A percentile compares a stretch with the other conserved stretches of the same genome.
Conservation (phyloP, 2,797 vertebrate genomes). For the Picus viridis region DNA sequence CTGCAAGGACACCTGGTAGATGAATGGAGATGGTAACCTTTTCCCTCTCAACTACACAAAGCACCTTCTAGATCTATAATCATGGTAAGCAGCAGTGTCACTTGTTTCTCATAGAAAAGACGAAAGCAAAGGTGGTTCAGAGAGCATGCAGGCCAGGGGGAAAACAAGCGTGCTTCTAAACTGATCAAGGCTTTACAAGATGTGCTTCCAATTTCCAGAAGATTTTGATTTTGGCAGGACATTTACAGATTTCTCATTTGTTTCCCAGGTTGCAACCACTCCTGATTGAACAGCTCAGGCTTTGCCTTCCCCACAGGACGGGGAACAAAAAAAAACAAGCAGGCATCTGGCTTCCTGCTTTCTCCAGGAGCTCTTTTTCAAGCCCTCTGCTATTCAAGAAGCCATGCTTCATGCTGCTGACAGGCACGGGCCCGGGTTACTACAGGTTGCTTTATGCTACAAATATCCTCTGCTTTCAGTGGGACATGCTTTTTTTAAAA, state of each 20-base stretch:
- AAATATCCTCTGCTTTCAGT: neutral
- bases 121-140: neutral
- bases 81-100: neutral
- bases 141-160: accelerated
- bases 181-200: neutral
- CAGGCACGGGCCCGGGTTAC: neutral
- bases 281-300: neutral
- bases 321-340: neutral
- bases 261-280: neutral
- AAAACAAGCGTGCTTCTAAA: neutral
- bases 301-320: accelerated
- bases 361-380: neutral
- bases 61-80: neutral
- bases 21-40: neutral
- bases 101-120: neutral
- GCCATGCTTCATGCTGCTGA: neutral
- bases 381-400: neutral
- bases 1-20: neutral
- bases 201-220: accelerated
- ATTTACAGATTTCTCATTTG: neutral
- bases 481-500: neutral
- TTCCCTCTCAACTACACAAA: neutral
- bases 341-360: neutral
- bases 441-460: neutral
- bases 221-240: neutral